phyloP scores from a whole-genome alignment of 2,888 invertebrate genomes.

The Microctonus hyperodae region DNA sequence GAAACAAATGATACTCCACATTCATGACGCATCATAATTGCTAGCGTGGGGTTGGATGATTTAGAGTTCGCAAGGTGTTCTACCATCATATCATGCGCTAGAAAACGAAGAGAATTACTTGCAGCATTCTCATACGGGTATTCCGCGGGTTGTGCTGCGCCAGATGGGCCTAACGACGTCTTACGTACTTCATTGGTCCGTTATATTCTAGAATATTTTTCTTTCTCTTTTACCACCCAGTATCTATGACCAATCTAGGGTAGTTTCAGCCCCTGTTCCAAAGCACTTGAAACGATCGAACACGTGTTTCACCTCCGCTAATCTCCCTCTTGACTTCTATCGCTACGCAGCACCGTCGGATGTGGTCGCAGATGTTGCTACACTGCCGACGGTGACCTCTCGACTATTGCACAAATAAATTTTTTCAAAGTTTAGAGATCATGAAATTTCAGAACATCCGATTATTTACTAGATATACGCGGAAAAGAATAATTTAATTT shows the following conservation, averaged over 20 bases:
- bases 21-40: conserved; percentile 55
- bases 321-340: conserved; percentile 50
- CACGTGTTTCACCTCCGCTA: conserved; percentile 62
- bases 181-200: conserved; percentile 58
- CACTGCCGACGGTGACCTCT: conserved; percentile 51
- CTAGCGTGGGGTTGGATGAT: conserved; percentile 42
- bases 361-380: conserved; percentile 59
- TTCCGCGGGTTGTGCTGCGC: conserved; percentile 31
- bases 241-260: conserved; percentile 32
- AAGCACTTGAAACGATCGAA: conserved; percentile 52
- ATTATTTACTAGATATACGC: not conserved
- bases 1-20: conserved; percentile 40
- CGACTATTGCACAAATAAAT: conserved; percentile 42
- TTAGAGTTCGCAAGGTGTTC: conserved; percentile 49
- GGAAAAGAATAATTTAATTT: not conserved
- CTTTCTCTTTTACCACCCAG: conserved; percentile 51
- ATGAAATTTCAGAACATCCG: not conserved
- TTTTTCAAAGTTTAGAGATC: conserved; percentile 29
- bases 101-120: conserved; percentile 31
- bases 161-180: conserved; percentile 62
- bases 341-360: conserved; percentile 40
- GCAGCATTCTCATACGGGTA: conserved; percentile 4
- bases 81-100: conserved; percentile 31
- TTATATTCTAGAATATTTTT: conserved; percentile 55
- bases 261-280: conserved; percentile 36